phyloP scores from a whole-genome alignment of 2,113 vertebrate genomes.

The Mobula hypostoma region DNA sequence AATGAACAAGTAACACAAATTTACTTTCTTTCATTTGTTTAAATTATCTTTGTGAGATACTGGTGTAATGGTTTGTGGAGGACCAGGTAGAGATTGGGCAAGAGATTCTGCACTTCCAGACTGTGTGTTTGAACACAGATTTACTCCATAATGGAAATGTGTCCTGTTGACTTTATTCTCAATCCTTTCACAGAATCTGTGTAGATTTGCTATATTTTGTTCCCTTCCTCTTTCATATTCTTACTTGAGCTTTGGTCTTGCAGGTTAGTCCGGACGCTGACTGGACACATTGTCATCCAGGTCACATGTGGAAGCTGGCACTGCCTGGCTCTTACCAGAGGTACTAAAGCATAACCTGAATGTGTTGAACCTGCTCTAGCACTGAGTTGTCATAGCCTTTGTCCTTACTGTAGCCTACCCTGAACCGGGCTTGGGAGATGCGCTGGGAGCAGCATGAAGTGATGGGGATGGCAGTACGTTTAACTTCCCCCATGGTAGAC shows the following conservation, averaged over 20 bases:
- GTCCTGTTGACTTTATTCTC: not conserved
- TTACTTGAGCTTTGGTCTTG: slow-evolving; percentile 33
- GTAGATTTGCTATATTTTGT: not conserved
- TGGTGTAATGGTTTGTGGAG: not conserved
- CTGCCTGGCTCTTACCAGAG: slow-evolving; percentile 91
- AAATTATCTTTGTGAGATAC: not conserved
- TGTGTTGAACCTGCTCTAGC: too few relatives aligned
- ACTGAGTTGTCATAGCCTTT: not conserved
- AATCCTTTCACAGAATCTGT: not conserved
- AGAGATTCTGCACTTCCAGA: not conserved
- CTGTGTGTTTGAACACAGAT: not conserved
- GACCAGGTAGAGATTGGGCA: not conserved
- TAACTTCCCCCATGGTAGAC: not conserved
- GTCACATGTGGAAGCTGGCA: slow-evolving; percentile 95
- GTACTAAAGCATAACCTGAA: slow-evolving; percentile 49
- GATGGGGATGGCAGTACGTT: not conserved
- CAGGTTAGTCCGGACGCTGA: slow-evolving; percentile 88
- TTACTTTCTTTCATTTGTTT: not conserved
- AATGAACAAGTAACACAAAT: not conserved
- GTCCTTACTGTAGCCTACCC: too few relatives aligned
- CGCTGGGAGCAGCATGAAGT: not conserved
- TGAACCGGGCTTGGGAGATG: not conserved
- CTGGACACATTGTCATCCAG: slow-evolving; percentile 84
- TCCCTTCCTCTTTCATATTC: not conserved
- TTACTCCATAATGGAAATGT: not conserved